A percentile compares a stretch with the other conserved stretches of the same genome.
Evolutionary conservation across 1,140 invertebrate genomes (phyloP).

Genomic region (Drosophila mojavensis): DNA sequence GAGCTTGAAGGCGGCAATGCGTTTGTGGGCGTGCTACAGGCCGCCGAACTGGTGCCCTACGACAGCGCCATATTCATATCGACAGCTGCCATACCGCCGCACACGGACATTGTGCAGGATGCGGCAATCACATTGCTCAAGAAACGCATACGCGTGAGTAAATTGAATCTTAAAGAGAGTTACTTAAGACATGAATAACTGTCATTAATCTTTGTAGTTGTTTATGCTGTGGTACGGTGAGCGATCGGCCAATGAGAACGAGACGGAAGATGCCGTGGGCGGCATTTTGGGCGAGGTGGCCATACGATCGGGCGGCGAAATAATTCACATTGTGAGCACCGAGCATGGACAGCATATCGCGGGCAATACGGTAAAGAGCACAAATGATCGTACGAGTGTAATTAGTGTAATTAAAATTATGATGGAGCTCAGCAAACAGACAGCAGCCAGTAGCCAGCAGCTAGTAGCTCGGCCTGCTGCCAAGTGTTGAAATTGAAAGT

Average conservation of each 20-base stretch:
- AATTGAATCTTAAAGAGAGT: background rate
- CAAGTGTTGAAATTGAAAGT: slow-evolving; percentile 72
- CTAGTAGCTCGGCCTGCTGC: slow-evolving; percentile 17
- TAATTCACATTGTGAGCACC: slow-evolving; percentile 80
- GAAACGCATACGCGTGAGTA: slow-evolving; percentile 85
- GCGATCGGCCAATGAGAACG: slow-evolving; percentile 69
- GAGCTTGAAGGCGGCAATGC: slow-evolving; percentile 72
- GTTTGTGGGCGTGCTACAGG: slow-evolving; percentile 80
- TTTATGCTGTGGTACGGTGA: slow-evolving; percentile 79
- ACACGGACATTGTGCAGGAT: slow-evolving; percentile 84
- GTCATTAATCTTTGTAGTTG: slow-evolving; percentile 51
- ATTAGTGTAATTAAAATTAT: slow-evolving; percentile 73
- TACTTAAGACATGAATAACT: background rate
- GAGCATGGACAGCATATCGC: slow-evolving; percentile 79
- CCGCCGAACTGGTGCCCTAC: slow-evolving; percentile 86
- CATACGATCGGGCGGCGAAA: slow-evolving; percentile 81
- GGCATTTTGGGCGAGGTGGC: slow-evolving; percentile 77
- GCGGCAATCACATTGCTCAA: slow-evolving; percentile 85
- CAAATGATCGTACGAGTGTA: slow-evolving; percentile 21
- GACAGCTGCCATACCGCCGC: slow-evolving; percentile 84
- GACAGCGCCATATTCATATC: slow-evolving; percentile 86
- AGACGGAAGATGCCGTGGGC: slow-evolving; percentile 75
- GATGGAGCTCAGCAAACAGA: slow-evolving; percentile 19
- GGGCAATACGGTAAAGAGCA: slow-evolving; percentile 75
- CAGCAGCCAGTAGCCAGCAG: slow-evolving; percentile 6